Conservation (phyloP, 2,888 invertebrate genomes). For the Parelbella ahira region DNA sequence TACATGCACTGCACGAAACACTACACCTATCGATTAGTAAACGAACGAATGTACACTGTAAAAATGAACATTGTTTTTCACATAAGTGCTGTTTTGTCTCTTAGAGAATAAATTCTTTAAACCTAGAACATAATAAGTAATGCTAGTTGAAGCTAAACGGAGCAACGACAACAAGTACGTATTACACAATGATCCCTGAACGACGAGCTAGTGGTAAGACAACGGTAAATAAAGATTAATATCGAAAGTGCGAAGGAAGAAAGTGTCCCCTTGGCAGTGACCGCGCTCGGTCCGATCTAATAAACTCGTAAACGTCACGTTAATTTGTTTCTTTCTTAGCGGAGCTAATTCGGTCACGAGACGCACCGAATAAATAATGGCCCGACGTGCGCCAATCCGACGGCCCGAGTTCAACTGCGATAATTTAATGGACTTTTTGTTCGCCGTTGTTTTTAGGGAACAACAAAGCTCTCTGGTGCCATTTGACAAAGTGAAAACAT, state of each 20-base stretch:
- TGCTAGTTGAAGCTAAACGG: too few relatives aligned
- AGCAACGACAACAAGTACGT: too few relatives aligned
- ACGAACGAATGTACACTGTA: too few relatives aligned
- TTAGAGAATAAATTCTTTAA: too few relatives aligned
- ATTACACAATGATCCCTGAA: too few relatives aligned
- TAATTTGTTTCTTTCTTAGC: conserved; percentile 24
- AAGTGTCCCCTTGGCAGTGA: conserved; percentile 35
- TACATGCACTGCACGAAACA: too few relatives aligned
- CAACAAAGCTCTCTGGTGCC: conserved; percentile 20
- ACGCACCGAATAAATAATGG: conserved; percentile 13
- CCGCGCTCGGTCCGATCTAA: conserved; percentile 27
- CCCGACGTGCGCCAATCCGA: conserved; percentile 3
- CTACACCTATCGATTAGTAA: too few relatives aligned
- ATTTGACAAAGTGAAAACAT: conserved; percentile 4
- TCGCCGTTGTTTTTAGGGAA: conserved; percentile 7
- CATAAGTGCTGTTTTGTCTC: too few relatives aligned
- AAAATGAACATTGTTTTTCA: too few relatives aligned
- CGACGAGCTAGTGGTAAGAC: too few relatives aligned
- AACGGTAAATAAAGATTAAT: too few relatives aligned
- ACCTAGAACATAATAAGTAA: too few relatives aligned
- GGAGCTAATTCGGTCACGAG: conserved; percentile 26
- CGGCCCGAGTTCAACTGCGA: conserved; percentile 10
- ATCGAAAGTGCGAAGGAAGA: conserved; percentile 37
- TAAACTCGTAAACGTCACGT: conserved; percentile 29
- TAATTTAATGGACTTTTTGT: conserved; percentile 19